These are phyloP conservation scores for Cheilosia variabilis DNA, from an alignment of 2,888 invertebrate genomes.

Conservation along the genomic window DNA sequence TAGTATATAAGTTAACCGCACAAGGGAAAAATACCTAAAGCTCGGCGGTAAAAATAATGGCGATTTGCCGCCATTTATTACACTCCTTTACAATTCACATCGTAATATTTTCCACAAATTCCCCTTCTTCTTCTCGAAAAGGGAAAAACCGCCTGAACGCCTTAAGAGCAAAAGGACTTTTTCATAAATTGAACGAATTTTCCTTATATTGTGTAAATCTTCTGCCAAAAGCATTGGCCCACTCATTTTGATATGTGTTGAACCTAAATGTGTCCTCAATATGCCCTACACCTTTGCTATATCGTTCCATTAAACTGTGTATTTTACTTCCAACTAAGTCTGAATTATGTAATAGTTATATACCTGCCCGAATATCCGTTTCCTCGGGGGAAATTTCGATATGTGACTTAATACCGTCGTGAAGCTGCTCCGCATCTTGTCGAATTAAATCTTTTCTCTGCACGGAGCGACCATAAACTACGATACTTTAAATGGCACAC, in stretches of 20 bases:
- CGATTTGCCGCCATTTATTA: constrained; percentile 36
- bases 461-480: constrained; percentile 55
- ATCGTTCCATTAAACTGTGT: constrained; percentile 33
- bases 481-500: constrained; percentile 53
- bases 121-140: not conserved
- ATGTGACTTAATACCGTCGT: constrained; percentile 46
- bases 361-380: constrained; percentile 27
- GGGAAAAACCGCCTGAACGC: constrained; percentile 14
- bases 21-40: constrained; percentile 22
- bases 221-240: constrained; percentile 53
- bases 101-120: constrained; percentile 31
- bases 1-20: not conserved
- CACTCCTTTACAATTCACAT: constrained; percentile 20
- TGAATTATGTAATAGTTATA: constrained; percentile 41
- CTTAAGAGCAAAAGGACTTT: constrained; percentile 16
- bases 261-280: constrained; percentile 44
- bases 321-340: constrained; percentile 44
- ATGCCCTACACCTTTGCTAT: constrained; percentile 33
- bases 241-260: constrained; percentile 43
- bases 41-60: constrained; percentile 22
- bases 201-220: constrained; percentile 44
- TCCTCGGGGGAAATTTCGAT: constrained; percentile 33
- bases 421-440: constrained; percentile 46
- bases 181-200: constrained; percentile 43
- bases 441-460: constrained; percentile 53